Evolutionary conservation across 2,888 invertebrate species (phyloP).

Genomic region (Limenitis camilla): DNA sequence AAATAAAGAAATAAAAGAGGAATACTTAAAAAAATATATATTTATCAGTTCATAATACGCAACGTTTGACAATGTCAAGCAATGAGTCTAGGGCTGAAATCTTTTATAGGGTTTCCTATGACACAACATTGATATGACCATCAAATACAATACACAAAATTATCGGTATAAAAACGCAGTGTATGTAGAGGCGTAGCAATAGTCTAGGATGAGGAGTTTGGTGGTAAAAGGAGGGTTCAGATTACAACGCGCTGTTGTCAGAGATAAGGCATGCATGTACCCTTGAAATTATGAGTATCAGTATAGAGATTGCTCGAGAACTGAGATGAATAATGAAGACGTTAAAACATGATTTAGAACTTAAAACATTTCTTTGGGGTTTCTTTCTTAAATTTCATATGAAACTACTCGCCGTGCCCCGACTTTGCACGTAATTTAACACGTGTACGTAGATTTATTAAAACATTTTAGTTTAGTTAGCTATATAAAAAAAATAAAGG

Average conservation of each 20-base stretch:
- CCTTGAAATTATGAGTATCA: slow-evolving; percentile 15
- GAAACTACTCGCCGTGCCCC: neutral
- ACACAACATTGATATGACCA: too few species aligned
- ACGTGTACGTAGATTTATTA: too few species aligned
- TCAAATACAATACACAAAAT: too few species aligned
- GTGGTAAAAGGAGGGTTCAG: slow-evolving; percentile 10
- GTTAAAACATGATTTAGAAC: neutral
- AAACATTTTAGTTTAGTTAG: too few species aligned
- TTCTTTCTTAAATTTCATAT: neutral
- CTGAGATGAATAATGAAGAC: neutral
- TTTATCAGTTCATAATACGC: slow-evolving; percentile 20
- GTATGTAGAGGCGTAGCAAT: slow-evolving; percentile 9
- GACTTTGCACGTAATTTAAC: neutral
- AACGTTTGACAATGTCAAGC: slow-evolving; percentile 11
- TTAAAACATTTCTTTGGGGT: neutral
- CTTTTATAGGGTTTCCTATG: too few species aligned
- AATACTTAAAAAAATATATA: too few species aligned
- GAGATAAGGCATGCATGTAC: slow-evolving; percentile 24
- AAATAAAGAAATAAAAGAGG: too few species aligned
- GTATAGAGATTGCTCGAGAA: neutral
- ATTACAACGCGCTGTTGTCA: slow-evolving; percentile 18
- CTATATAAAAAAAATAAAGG: too few species aligned
- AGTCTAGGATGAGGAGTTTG: neutral
- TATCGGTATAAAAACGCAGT: slow-evolving; percentile 19
- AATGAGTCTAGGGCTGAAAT: slow-evolving; percentile 2